phyloP scores from a whole-genome alignment of 1,140 invertebrate genomes.

The Formica selysi region DNA sequence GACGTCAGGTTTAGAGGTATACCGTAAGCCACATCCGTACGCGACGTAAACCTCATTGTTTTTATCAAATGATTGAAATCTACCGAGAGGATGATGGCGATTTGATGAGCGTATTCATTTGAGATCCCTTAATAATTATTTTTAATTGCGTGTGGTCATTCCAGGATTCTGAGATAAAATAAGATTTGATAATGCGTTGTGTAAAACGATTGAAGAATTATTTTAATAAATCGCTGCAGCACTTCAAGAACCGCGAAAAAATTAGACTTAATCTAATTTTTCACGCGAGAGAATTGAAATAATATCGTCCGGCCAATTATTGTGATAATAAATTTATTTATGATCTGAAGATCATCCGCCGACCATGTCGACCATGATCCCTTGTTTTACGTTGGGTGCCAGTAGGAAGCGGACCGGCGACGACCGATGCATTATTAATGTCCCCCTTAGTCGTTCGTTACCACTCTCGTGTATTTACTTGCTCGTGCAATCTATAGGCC shows the following conservation, averaged over 20 bases:
- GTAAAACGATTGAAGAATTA: not conserved
- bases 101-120: not conserved
- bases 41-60: slow-evolving; percentile 37
- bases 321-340: not conserved
- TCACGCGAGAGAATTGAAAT: not conserved
- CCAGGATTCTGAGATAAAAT: not conserved
- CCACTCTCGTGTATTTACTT: slow-evolving; percentile 77
- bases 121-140: not conserved
- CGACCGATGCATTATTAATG: slow-evolving; percentile 82
- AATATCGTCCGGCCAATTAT: slow-evolving; percentile 17
- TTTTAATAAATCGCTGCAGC: not conserved
- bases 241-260: not conserved
- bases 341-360: slow-evolving; percentile 42
- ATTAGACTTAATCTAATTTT: not conserved
- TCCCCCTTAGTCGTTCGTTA: slow-evolving; percentile 74
- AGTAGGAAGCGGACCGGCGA: slow-evolving; percentile 78
- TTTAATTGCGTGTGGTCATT: not conserved
- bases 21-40: slow-evolving; percentile 24
- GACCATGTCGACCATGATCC: slow-evolving; percentile 56
- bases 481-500: slow-evolving; percentile 74
- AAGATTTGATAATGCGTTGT: not conserved
- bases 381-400: slow-evolving; percentile 73
- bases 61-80: not conserved
- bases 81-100: not conserved
- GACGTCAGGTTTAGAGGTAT: slow-evolving; percentile 76